Evolutionary conservation across 92 coral and sea anemone species (phyloP).

Genomic region (Muricea muricata): DNA sequence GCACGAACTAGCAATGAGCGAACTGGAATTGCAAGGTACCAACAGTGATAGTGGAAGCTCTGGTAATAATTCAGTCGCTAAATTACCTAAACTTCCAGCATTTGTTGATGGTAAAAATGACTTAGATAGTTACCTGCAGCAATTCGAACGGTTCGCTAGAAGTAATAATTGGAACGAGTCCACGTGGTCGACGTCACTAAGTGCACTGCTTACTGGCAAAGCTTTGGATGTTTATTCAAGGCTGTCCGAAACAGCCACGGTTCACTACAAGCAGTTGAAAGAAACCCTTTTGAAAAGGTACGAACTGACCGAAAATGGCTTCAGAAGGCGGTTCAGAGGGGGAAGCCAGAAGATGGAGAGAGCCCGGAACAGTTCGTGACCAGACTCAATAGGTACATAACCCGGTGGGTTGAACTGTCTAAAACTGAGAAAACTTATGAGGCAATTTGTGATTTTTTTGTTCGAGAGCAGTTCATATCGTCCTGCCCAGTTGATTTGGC

Average conservation of each 20-base stretch:
- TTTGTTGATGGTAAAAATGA: conserved; percentile 68
- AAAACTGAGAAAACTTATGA: conserved; percentile 38
- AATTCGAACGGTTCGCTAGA: conserved; percentile 64
- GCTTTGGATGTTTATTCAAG: conserved; percentile 71
- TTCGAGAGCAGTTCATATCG: conserved; percentile 61
- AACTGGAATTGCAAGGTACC: conserved; percentile 16
- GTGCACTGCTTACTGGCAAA: conserved; percentile 62
- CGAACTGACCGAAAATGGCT: conserved; percentile 60
- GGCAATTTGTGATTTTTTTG: conserved; percentile 49
- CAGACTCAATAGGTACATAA: conserved; percentile 14
- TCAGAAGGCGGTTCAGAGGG: conserved; percentile 45
- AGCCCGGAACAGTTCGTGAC: conserved; percentile 61
- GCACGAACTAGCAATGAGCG: conserved; percentile 41
- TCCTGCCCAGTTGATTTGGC: conserved; percentile 59
- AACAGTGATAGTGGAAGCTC: background rate
- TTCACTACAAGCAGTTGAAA: conserved; percentile 52
- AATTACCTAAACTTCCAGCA: conserved; percentile 63
- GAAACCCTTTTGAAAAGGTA: conserved; percentile 60
- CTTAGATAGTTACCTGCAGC: conserved; percentile 55
- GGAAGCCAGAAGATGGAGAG: conserved; percentile 47
- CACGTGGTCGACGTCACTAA: conserved; percentile 60
- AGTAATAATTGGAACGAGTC: conserved; percentile 55
- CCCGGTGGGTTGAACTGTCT: conserved; percentile 60
- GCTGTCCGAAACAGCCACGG: conserved; percentile 56
- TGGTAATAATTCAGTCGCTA: conserved; percentile 2